phyloP scores from a whole-genome alignment of 2,113 vertebrate genomes.

The Peromyscus polionotus region DNA sequence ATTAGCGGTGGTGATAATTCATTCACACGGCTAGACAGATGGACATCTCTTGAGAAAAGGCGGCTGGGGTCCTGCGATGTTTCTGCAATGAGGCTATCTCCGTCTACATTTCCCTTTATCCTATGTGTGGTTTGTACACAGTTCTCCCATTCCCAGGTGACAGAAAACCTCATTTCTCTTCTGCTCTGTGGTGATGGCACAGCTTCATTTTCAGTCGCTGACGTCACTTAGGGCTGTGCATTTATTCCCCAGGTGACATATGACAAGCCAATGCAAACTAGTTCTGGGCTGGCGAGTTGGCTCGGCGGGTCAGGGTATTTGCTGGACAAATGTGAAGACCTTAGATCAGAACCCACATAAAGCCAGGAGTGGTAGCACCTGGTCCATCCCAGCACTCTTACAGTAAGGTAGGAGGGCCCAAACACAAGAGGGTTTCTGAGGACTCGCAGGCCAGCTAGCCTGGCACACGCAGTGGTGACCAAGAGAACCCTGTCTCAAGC shows the following conservation, averaged over 20 bases:
- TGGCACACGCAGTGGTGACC: neutral
- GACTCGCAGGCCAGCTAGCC: neutral
- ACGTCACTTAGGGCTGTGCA: neutral
- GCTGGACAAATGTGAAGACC: neutral
- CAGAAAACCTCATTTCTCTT: neutral
- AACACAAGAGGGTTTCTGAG: neutral
- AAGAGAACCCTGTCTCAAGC: too few relatives aligned
- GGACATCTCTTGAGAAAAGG: neutral
- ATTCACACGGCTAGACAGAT: too few relatives aligned
- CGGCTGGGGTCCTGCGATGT: too few relatives aligned
- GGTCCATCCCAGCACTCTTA: neutral
- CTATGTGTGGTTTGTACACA: neutral
- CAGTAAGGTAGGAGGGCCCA: neutral
- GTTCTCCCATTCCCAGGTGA: too few relatives aligned
- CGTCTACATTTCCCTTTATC: neutral
- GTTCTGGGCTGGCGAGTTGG: neutral
- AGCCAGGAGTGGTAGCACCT: neutral
- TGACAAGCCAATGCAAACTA: neutral
- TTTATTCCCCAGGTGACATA: neutral
- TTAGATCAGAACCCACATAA: neutral
- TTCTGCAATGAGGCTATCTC: too few relatives aligned
- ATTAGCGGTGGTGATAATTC: neutral
- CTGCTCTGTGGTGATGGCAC: accelerated
- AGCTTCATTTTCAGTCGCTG: neutral
- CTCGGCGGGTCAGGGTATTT: neutral